Evolutionary conservation across 2,888 invertebrate species (phyloP).

Genomic region (Patella ulyssiponensis): DNA sequence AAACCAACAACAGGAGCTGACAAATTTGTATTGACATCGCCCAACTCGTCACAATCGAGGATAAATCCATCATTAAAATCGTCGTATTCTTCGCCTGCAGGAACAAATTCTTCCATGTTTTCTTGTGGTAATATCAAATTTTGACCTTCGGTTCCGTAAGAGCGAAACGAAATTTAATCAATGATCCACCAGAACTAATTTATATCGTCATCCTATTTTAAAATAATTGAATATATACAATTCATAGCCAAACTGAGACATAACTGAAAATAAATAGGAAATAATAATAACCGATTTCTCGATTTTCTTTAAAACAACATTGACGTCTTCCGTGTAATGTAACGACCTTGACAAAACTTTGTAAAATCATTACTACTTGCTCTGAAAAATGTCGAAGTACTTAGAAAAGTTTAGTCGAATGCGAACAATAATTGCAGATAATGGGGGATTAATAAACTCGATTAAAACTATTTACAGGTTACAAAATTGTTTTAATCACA

Average conservation of each 20-base stretch:
- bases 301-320: too few species aligned
- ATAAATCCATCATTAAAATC: constrained; percentile 52
- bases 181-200: too few species aligned
- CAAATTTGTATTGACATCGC: background rate
- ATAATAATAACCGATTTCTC: too few species aligned
- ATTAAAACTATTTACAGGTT: constrained; percentile 50
- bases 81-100: constrained; percentile 51
- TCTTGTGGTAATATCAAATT: background rate
- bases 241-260: too few species aligned
- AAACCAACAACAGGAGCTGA: background rate
- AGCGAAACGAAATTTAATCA: too few species aligned
- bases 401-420: constrained; percentile 53
- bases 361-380: constrained; percentile 7
- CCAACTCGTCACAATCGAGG: constrained; percentile 35
- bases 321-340: too few species aligned
- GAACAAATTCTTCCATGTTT: constrained; percentile 43
- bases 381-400: constrained; percentile 52
- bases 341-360: too few species aligned
- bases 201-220: too few species aligned
- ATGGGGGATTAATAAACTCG: constrained; percentile 58
- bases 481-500: background rate
- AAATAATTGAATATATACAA: too few species aligned
- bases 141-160: too few species aligned
- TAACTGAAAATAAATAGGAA: too few species aligned
- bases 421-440: constrained; percentile 49